Conservation (phyloP, 2,797 vertebrate species). For the Periophthalmus magnuspinnatus region DNA sequence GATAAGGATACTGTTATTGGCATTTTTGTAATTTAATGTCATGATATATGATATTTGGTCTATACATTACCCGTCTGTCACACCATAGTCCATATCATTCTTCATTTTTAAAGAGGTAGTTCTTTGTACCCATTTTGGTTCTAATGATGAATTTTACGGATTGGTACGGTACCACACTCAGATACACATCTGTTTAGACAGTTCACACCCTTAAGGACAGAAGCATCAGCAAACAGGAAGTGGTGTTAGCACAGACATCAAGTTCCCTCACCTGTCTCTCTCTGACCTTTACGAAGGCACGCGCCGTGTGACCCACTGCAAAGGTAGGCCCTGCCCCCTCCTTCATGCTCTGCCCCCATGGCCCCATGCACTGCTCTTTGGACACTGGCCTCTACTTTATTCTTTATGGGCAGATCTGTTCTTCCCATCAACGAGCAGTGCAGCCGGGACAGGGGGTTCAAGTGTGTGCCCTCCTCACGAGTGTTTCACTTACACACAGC, state of each 20-base stretch:
- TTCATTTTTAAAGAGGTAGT: background rate
- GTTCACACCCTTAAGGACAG: slow-evolving; percentile 12
- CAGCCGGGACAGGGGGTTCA: slow-evolving; percentile 50
- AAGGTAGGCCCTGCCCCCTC: slow-evolving; percentile 87
- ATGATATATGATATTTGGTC: background rate
- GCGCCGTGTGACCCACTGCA: slow-evolving; percentile 97
- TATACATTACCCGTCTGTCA: background rate
- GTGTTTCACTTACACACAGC: slow-evolving; percentile 38
- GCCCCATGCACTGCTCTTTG: slow-evolving; percentile 77
- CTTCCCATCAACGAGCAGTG: slow-evolving; percentile 54
- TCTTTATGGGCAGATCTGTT: background rate
- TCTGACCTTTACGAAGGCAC: slow-evolving; percentile 96
- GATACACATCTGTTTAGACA: slow-evolving; percentile 20
- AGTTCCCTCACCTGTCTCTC: slow-evolving; percentile 87
- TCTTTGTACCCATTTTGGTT: background rate
- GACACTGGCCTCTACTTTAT: slow-evolving; percentile 47
- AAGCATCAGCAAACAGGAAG: slow-evolving; percentile 38
- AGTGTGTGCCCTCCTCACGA: slow-evolving; percentile 30
- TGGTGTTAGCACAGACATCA: slow-evolving; percentile 43
- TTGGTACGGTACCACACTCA: background rate
- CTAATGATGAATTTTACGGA: background rate
- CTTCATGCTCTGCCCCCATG: background rate
- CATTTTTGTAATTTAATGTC: background rate
- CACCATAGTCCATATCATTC: background rate
- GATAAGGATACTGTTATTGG: background rate